Base-by-base conservation (phyloP, 2,888 invertebrate species). In the Amblyjoppa proteus region DNA sequence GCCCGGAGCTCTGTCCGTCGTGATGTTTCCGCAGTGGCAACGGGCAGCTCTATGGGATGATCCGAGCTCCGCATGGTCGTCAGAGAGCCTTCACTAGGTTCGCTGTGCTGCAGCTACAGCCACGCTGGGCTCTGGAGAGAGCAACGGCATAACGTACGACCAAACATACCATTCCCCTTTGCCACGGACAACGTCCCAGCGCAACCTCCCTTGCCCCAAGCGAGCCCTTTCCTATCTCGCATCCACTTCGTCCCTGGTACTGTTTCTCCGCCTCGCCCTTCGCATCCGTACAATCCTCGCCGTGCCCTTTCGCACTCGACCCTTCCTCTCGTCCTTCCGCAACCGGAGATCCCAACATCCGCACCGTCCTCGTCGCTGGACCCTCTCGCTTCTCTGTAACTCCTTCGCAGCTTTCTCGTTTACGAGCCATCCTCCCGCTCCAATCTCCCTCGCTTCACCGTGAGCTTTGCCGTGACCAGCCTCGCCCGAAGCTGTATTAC, bases 71-170 rank as follows among this genome's bases (percentile, higher is more conserved):
- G 53, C 66, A 83, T 41, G 68, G 45, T 73, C 51, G 82, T 68
- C 61, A 61, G 76, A 41, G 77, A 85, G 73, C 80, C 69, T 85
- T 81, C 85, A 34, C 61, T 5, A 75, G 81, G 78, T 82, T 85
- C 81, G 77, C 83, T 77, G 83, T 20, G 80, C 76, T 73, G 79
- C 76, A 68, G 80, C 68, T 56, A 73, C 71, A 31, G 68, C 80
- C 70, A 31, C 41, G 58, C n/a, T 16, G 58, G 51, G 45, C 64
- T 76, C 68, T 76, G 75, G 73, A 77, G 53, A 73, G 77, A 70
- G 76, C 56, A 78, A 56, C 76, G 74, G 66, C 49, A 71, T 78
- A 87, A 87, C 79, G 56, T 77, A 81, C 74, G 78, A 81, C 83
- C 83, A 51, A 49, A 77, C 73, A 74, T 83, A 81, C 69, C 61